Percentiles rank a stretch among this genome's conserved stretches.
Evolutionary conservation across 2,113 vertebrate genomes (phyloP).

Genomic region (Prionailurus viverrinus): DNA sequence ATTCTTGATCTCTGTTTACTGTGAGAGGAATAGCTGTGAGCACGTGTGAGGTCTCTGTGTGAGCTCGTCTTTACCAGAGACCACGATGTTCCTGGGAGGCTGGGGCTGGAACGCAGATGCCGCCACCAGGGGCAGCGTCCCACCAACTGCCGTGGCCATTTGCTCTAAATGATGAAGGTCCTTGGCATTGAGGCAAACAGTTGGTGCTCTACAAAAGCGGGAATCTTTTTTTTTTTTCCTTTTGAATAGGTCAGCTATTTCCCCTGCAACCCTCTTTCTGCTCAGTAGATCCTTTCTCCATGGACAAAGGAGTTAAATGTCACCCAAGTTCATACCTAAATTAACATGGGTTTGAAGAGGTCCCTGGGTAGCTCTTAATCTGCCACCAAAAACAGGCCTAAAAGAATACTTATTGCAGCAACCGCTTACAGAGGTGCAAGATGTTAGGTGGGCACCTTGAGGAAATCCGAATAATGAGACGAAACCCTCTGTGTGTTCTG

Average conservation of each 20-base stretch:
- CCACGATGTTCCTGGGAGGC: background rate
- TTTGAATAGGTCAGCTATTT: background rate
- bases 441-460: background rate
- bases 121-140: rapidly evolving
- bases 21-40: background rate
- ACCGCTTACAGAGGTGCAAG: rapidly evolving
- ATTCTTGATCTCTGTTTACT: conserved; percentile 41
- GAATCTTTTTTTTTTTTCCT: background rate
- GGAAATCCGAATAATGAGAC: rapidly evolving
- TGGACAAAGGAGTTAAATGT: background rate
- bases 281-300: background rate
- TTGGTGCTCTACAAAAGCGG: background rate
- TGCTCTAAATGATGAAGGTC: background rate
- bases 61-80: background rate
- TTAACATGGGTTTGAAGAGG: background rate
- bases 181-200: background rate
- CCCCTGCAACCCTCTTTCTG: background rate
- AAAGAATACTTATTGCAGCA: background rate
- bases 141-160: rapidly evolving
- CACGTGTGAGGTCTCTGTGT: background rate
- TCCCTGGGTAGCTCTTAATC: background rate
- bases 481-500: background rate
- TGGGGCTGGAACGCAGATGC: background rate
- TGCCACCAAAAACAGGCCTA: background rate
- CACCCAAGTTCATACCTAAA: background rate